A percentile compares a stretch with the other conserved stretches of the same genome.
Evolutionary conservation across 2,113 vertebrate species (phyloP).

Genomic region (Pagrus major): DNA sequence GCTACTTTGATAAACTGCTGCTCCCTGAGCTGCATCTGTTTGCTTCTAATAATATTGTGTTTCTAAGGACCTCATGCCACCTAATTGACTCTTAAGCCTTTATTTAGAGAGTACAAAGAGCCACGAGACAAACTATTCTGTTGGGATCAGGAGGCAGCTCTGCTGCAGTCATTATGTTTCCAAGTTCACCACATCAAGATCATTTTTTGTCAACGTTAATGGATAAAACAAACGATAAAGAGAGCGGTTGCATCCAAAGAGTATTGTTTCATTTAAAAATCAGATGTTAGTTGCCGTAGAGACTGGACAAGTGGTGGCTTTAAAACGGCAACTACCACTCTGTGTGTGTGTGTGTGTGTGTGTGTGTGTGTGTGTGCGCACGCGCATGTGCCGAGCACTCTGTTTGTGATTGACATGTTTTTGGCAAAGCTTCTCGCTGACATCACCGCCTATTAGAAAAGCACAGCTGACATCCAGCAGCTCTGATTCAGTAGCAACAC

Average conservation of each 20-base stretch:
- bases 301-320: neutral
- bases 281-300: neutral
- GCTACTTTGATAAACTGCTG: conserved; percentile 41
- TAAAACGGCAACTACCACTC: neutral
- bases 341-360: neutral
- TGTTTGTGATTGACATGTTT: conserved; percentile 75
- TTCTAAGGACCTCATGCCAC: conserved; percentile 49
- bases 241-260: neutral
- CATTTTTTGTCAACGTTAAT: neutral
- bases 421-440: conserved; percentile 56
- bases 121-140: conserved; percentile 51
- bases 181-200: conserved; percentile 2
- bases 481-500: conserved; percentile 32
- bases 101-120: conserved; percentile 56
- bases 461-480: neutral
- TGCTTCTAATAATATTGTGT: conserved; percentile 73
- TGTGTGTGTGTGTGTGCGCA: neutral
- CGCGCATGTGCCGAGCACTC: neutral
- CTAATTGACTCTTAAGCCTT: conserved; percentile 72
- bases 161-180: conserved; percentile 2
- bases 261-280: neutral
- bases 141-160: conserved; percentile 36
- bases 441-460: conserved; percentile 82
- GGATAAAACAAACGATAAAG: neutral
- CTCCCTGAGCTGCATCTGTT: conserved; percentile 71